A percentile compares a stretch with the other conserved stretches of the same genome.
phyloP scores from a whole-genome alignment of 2,888 invertebrate genomes.

The Ferrisia virgata region DNA sequence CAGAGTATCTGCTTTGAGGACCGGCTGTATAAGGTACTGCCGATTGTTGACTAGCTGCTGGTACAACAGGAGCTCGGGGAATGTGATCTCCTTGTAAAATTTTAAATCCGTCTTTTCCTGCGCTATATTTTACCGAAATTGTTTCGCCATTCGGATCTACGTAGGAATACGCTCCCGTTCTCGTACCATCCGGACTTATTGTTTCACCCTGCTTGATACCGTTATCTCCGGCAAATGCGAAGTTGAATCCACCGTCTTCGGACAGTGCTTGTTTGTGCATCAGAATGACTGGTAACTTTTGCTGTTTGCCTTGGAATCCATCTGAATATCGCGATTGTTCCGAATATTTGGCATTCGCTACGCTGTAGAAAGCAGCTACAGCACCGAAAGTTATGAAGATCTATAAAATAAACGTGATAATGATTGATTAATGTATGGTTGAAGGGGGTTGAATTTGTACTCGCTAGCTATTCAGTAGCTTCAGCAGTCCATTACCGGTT shows the following conservation, averaged over 20 bases:
- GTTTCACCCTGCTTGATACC: conserved; percentile 67
- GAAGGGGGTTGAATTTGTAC: neutral
- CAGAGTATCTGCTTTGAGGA: conserved; percentile 50
- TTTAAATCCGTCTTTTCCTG: conserved; percentile 57
- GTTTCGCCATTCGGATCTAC: conserved; percentile 65
- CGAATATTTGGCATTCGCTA: conserved; percentile 3
- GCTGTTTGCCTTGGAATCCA: conserved; percentile 50
- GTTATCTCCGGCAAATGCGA: conserved; percentile 67
- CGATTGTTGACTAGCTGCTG: conserved; percentile 1
- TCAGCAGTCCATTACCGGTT: too few species aligned
- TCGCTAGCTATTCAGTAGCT: too few species aligned
- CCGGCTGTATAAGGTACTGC: neutral
- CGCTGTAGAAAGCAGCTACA: neutral
- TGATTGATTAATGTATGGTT: too few species aligned
- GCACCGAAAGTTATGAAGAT: neutral
- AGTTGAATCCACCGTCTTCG: conserved; percentile 67
- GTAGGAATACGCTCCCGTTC: conserved; percentile 65
- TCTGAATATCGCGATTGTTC: conserved; percentile 56
- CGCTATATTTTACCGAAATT: conserved; percentile 62
- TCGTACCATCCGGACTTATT: conserved; percentile 66
- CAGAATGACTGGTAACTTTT: conserved; percentile 57
- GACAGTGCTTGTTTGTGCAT: conserved; percentile 64
- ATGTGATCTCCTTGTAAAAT: conserved; percentile 57
- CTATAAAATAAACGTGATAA: neutral
- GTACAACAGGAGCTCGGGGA: conserved; percentile 52